Percentiles rank a stretch among this genome's conserved stretches.
phyloP scores from a whole-genome alignment of 2,797 vertebrate species.

The Pygocentrus nattereri region DNA sequence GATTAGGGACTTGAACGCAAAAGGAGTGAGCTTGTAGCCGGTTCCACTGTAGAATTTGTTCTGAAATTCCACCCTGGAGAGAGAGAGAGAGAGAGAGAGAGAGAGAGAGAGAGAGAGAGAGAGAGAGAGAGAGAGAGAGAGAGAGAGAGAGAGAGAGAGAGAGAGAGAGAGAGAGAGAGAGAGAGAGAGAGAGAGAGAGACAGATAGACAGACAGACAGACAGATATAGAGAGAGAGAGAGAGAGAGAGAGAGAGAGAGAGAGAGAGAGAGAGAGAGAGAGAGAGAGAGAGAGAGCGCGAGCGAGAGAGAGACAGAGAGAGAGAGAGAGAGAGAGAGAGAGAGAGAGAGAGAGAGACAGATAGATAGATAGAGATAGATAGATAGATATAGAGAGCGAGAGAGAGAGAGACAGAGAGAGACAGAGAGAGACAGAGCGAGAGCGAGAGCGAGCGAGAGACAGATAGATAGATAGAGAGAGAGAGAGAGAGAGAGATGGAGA shows the following conservation, averaged over 20 bases:
- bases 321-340: background rate
- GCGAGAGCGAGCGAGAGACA: too few relatives aligned
- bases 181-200: background rate
- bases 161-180: background rate
- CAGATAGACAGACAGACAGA: background rate
- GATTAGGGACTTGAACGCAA: constrained; percentile 51
- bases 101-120: background rate
- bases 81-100: background rate
- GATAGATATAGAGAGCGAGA: too few relatives aligned
- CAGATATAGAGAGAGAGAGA: background rate
- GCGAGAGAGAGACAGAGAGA: too few relatives aligned
- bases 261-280: background rate
- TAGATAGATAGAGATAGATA: too few relatives aligned
- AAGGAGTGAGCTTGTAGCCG: constrained; percentile 61
- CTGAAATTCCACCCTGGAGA: constrained; percentile 63
- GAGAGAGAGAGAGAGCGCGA: background rate
- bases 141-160: background rate
- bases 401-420: background rate
- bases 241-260: background rate
- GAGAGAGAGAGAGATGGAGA: background rate
- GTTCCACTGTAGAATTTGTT: constrained; percentile 66
- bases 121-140: background rate
- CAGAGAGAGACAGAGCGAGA: background rate
- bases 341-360: background rate
- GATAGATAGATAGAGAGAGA: too few relatives aligned